Evolutionary conservation across 2,888 invertebrate genomes (phyloP).

Genomic region (Drosophila antonietae): DNA sequence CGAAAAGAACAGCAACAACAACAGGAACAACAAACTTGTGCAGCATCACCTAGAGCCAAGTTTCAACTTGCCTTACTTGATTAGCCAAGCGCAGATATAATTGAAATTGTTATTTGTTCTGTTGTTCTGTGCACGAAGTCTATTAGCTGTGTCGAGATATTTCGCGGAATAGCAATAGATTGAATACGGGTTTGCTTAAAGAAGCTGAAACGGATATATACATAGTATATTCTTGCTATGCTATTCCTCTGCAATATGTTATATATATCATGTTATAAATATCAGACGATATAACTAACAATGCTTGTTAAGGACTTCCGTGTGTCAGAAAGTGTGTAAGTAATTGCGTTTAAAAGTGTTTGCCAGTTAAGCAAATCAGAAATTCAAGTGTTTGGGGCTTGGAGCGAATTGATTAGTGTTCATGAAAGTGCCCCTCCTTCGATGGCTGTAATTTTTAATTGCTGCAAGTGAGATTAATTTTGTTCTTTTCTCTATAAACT

Average conservation of each 20-base stretch:
- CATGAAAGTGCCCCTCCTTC: too few species aligned
- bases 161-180: too few species aligned
- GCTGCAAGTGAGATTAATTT: too few species aligned
- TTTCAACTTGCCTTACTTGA: conserved; percentile 59
- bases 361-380: background rate
- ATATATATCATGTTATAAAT: too few species aligned
- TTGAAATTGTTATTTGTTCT: conserved; percentile 70
- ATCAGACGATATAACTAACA: too few species aligned
- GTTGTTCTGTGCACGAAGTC: background rate
- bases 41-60: conserved; percentile 2
- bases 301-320: too few species aligned
- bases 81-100: conserved; percentile 80
- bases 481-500: background rate
- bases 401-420: background rate
- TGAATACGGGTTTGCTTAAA: too few species aligned
- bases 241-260: too few species aligned
- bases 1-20: background rate
- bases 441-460: too few species aligned
- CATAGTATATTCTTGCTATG: too few species aligned
- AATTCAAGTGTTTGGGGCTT: background rate
- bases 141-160: background rate
- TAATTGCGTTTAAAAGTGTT: background rate
- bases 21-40: background rate
- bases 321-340: background rate
- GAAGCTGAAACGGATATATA: too few species aligned